Conservation (phyloP, 2,797 vertebrate genomes). For the Enteromius afrohamiltoni region DNA sequence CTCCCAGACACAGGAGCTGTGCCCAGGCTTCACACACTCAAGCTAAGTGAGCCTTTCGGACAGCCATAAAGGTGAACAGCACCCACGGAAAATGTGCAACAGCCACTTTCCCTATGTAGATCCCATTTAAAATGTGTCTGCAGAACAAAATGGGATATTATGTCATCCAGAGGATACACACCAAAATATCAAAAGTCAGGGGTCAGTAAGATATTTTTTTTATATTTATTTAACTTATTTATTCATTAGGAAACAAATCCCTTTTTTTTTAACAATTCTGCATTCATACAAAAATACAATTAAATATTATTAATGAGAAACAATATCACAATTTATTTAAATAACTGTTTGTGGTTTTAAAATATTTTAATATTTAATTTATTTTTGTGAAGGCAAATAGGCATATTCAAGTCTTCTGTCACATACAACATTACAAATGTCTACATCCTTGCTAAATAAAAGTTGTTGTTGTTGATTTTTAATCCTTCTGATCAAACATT, state of each 20-base stretch:
- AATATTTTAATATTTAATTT: not conserved
- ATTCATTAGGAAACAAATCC: not conserved
- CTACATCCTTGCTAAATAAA: not conserved
- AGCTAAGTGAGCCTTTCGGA: conserved; percentile 47
- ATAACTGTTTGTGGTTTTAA: not conserved
- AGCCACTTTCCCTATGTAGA: not conserved
- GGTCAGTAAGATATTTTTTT: not conserved
- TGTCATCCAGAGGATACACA: not conserved
- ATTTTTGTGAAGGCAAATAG: not conserved
- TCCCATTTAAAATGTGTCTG: not conserved
- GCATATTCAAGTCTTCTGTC: not conserved
- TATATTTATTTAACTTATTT: not conserved
- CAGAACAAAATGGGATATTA: conserved; percentile 2
- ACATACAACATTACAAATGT: not conserved
- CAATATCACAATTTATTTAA: not conserved
- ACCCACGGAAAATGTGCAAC: conserved; percentile 25
- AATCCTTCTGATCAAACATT: not conserved
- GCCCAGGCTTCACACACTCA: conserved; percentile 58
- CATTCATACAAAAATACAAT: not conserved
- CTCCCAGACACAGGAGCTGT: conserved; percentile 61
- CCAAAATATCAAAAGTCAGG: not conserved
- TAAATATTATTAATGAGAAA: not conserved
- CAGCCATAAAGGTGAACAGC: conserved; percentile 46
- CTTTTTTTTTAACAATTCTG: not conserved
- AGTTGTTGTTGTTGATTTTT: not conserved